Base-by-base conservation (phyloP, 2,113 vertebrate genomes). In the Tonatia bakeri region DNA sequence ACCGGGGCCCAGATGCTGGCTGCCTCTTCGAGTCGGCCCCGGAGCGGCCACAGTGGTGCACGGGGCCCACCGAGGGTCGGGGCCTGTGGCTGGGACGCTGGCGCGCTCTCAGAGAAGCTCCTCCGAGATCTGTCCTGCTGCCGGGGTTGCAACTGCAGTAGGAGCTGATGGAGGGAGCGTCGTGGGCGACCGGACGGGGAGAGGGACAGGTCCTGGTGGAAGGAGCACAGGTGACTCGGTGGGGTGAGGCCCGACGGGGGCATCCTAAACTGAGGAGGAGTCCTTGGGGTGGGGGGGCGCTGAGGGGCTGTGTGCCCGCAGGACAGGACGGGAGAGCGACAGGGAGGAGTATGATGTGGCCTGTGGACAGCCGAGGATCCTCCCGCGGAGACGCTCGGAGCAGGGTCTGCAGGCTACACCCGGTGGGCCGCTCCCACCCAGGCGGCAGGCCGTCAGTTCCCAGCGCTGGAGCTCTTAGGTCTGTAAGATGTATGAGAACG, bases 201-300 rank as follows among this genome's bases (percentile, higher is more conserved):
- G 3, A n/a, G 50, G 50, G 56, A 5, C 20, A 67, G 17, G 14
- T 73, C n/a, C 50, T 72, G 40, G 52, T 43, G 59, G 54, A 47
- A 69, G 64, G 24, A 43, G 11, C 8, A 9, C 61, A 31, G 61
- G 11, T 67, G 64, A 33, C 43, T 52, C 7, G 54, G 14, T 69
- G 20, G 61, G 40, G 82, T 14, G 7, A 67, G 61, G 33, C 52
- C 82, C 70, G 64, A 83, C 11, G 0, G 50, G 52, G 47, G 50
- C 69, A 56, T 56, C 36, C 38, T 72, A 5, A 83, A 45, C 4
- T 5, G 17, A 43, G 47, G 26, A 13, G 3, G 3, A 80, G 3
- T 59, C 7, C 1, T 0, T 5, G 31, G 4, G 1, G 13, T 50
- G 4, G 80, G 64, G 52, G 47, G 50, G 87, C 65, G 11, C 36